Percentiles rank a stretch among this genome's conserved stretches.
Conservation (phyloP, 2,797 vertebrate species). For the Psittacula echo region DNA sequence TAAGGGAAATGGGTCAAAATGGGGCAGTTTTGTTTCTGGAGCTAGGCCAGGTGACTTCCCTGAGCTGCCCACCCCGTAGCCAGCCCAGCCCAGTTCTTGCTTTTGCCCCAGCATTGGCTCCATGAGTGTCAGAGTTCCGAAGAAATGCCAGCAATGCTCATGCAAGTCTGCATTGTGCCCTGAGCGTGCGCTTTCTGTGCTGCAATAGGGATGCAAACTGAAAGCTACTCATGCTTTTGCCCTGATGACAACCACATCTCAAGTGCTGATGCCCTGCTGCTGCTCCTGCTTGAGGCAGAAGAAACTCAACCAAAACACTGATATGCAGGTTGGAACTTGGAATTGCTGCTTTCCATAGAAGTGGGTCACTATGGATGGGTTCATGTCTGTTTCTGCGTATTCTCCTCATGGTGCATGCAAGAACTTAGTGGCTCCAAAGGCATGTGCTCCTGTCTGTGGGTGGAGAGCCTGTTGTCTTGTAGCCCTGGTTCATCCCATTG, state of each 20-base stretch:
- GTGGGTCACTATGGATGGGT: background rate
- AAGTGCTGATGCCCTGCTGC: background rate
- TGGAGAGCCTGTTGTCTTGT: background rate
- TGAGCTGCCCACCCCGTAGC: background rate
- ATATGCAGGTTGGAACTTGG: background rate
- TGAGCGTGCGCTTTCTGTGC: background rate
- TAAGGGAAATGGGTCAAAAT: background rate
- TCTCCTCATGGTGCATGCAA: fast-evolving
- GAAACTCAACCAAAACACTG: background rate
- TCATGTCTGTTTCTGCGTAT: background rate
- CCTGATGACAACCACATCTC: background rate
- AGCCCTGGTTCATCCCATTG: background rate
- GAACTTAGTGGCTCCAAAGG: background rate
- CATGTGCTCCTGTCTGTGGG: fast-evolving
- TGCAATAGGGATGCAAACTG: background rate
- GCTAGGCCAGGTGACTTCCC: background rate
- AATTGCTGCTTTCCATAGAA: background rate
- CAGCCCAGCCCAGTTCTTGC: fast-evolving
- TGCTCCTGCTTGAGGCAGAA: background rate
- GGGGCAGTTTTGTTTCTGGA: background rate
- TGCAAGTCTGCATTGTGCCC: background rate
- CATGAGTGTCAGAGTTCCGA: background rate
- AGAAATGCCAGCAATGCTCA: background rate
- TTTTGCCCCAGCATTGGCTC: background rate
- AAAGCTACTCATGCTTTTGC: background rate